These are phyloP conservation scores for Myotis lucifugus DNA, from an alignment of 2,113 vertebrate species.

Conservation along the genomic window DNA sequence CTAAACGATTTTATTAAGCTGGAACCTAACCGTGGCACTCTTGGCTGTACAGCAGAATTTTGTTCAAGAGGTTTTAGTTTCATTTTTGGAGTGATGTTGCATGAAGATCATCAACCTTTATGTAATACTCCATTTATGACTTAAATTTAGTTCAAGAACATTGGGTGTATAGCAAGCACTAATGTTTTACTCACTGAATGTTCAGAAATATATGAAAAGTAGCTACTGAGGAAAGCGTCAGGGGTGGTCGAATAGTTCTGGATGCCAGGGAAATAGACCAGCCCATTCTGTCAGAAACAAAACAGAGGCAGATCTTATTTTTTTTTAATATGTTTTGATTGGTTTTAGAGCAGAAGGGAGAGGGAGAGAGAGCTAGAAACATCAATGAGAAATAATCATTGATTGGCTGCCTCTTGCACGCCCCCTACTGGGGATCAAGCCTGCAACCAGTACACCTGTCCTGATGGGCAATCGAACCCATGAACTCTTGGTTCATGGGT, in stretches of 20 bases:
- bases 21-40: neutral
- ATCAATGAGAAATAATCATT: no score
- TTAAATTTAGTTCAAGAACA: conserved; percentile 50
- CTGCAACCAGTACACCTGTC: no score
- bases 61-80: conserved; percentile 39
- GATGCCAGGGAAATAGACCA: neutral
- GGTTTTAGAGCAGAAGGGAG: no score
- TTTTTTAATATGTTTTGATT: no score
- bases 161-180: neutral
- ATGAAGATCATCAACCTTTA: conserved; percentile 12
- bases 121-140: conserved; percentile 30
- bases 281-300: neutral
- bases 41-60: neutral
- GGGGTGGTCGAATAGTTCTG: neutral
- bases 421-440: no score
- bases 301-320: no score
- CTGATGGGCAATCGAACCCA: no score
- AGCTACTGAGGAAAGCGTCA: neutral
- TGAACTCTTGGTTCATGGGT: no score
- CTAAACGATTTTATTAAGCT: neutral
- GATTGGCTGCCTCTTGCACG: no score
- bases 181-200: neutral
- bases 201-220: neutral
- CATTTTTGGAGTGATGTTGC: neutral
- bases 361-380: no score